phyloP scores from a whole-genome alignment of 2,888 invertebrate genomes.

The Drosophila greeni region DNA sequence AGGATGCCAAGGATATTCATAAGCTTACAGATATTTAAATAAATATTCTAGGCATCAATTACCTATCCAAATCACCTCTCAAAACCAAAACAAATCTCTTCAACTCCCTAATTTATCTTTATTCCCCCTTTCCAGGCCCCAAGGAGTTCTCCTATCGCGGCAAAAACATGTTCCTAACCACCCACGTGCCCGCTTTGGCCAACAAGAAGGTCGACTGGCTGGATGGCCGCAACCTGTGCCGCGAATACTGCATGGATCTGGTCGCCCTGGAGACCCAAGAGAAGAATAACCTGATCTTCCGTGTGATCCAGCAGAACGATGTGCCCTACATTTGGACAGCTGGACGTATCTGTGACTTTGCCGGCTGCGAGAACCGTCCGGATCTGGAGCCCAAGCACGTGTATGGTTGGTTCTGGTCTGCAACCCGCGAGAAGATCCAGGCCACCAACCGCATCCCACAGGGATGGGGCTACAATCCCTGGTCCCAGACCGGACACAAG shows the following conservation, averaged over 20 bases:
- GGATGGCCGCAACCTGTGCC: slow-evolving; percentile 93
- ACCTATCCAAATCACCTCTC: neutral
- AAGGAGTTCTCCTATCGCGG: slow-evolving; percentile 93
- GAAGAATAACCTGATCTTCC: slow-evolving; percentile 93
- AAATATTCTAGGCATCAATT: neutral
- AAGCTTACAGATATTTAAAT: neutral
- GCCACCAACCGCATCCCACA: slow-evolving; percentile 86
- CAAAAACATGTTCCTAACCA: slow-evolving; percentile 92
- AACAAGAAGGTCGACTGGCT: slow-evolving; percentile 93
- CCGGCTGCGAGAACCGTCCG: slow-evolving; percentile 91
- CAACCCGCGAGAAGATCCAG: slow-evolving; percentile 90
- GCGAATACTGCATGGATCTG: slow-evolving; percentile 96
- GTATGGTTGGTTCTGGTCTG: slow-evolving; percentile 96
- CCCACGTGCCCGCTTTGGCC: slow-evolving; percentile 87
- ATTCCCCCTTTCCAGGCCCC: slow-evolving; percentile 82
- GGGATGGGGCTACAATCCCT: slow-evolving; percentile 87
- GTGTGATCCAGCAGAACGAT: slow-evolving; percentile 91
- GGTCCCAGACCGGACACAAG: slow-evolving; percentile 95
- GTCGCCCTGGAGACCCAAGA: slow-evolving; percentile 93
- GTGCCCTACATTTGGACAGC: slow-evolving; percentile 96
- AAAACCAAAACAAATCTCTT: neutral
- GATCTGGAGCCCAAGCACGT: slow-evolving; percentile 92
- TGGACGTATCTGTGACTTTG: slow-evolving; percentile 94
- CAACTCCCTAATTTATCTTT: neutral
- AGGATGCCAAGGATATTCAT: too few relatives aligned